Percentiles rank a stretch among this genome's conserved stretches.
Conservation (phyloP, 2,797 vertebrate genomes). For the Monodelphis domestica region DNA sequence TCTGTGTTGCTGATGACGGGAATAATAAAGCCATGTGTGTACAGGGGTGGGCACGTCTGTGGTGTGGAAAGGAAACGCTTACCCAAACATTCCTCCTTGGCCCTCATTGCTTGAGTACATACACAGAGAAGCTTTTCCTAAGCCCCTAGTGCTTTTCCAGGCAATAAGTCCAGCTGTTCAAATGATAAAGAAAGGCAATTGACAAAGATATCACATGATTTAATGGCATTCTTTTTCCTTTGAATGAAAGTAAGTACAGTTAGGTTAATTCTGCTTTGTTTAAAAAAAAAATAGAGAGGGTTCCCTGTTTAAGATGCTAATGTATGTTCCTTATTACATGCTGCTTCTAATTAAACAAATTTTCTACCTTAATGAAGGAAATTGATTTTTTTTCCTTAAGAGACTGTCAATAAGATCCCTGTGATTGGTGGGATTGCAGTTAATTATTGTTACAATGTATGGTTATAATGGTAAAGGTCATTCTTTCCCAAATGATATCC, state of each 20-base stretch:
- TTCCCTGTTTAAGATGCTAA: constrained; percentile 44
- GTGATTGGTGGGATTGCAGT: constrained; percentile 65
- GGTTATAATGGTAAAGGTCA: constrained; percentile 58
- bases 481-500: constrained; percentile 65
- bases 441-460: constrained; percentile 71
- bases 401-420: constrained; percentile 72
- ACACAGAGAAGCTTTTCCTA: constrained; percentile 10
- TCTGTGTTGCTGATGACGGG: constrained; percentile 13
- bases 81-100: not conserved
- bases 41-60: rapidly evolving
- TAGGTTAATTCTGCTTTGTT: constrained; percentile 48
- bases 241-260: constrained; percentile 24
- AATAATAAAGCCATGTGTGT: not conserved
- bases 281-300: constrained; percentile 48
- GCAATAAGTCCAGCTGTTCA: constrained; percentile 30
- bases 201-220: constrained; percentile 40
- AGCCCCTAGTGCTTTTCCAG: not conserved
- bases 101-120: not conserved
- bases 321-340: constrained; percentile 69
- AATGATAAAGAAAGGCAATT: constrained; percentile 35
- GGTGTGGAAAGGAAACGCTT: constrained; percentile 9
- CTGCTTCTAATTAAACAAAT: constrained; percentile 74
- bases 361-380: constrained; percentile 69
- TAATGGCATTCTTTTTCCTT: not conserved
- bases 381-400: constrained; percentile 77